Base-by-base conservation (phyloP, 1,140 invertebrate species). In the Contarinia nasturtii region DNA sequence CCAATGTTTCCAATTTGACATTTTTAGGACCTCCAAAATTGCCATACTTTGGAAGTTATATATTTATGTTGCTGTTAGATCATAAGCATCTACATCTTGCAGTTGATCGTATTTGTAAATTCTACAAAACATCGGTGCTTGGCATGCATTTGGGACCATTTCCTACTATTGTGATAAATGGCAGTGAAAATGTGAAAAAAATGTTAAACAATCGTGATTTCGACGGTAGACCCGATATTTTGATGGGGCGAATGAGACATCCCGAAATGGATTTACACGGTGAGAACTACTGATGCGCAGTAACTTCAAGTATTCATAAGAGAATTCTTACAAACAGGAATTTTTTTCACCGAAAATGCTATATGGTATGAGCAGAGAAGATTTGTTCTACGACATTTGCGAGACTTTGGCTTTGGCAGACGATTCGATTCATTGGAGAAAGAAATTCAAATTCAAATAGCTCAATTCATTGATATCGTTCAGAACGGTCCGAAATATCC, bases 361-460 rank as follows among this genome's bases (percentile, higher is more conserved):
- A 59, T 71, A 14, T 86, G 82, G 81, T 70, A 74, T 48, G 72
- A 80, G 36, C 80, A 85, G 53, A 67, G 80, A 33, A 69, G 80
- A 46, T 85, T 82, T 50, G 68, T 77, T 0, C 59, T 86, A 3
- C 67, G 75, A 2, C 71, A 79, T 48, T 66, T 86, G 52, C 60
- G 79, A 14, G 77, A 84, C 51, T 77, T 74, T 53, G 83, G 82
- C 2, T 79, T 85, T 47, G 82, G 82, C 0, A 70, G 75, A 12
- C 71, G 77, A 14, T 67, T 67, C 12, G 55, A 61, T 0, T 60
- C 59, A 40, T 57, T 76, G 45, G 77, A 80, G 49, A 46, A 53
- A 1, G 56, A 67, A 0, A 58, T 73, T 1, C 54, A 65, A 21
- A 65, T 70, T 38, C 71, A 79, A 55, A 58, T 75, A 7, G 59